These are phyloP conservation scores for Zaprionus lachaisei DNA, from an alignment of 1,140 invertebrate genomes.

Conservation along the genomic window DNA sequence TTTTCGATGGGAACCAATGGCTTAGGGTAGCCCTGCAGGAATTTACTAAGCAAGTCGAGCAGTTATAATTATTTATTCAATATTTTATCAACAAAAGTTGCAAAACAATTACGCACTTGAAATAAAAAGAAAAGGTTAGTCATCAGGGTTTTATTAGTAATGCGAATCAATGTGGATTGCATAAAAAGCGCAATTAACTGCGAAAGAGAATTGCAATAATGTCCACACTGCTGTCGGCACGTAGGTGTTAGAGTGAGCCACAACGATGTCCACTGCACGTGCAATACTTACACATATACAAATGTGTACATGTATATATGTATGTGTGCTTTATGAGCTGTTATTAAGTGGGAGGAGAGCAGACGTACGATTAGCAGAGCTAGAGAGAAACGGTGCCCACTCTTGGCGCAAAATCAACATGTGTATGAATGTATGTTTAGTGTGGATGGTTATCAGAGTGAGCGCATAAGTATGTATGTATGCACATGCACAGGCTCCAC, in stretches of 20 bases:
- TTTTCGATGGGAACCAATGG: constrained; percentile 29
- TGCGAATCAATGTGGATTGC: neutral
- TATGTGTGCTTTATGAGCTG: too few relatives aligned
- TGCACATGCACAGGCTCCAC: too few relatives aligned
- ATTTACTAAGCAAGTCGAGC: neutral
- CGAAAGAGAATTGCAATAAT: neutral
- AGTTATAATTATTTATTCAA: neutral
- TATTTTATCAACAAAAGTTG: neutral
- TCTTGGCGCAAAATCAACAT: too few relatives aligned
- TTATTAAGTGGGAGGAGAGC: too few relatives aligned
- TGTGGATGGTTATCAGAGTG: too few relatives aligned
- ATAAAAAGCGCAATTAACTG: neutral
- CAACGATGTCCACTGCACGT: neutral
- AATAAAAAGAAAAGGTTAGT: neutral
- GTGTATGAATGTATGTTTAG: too few relatives aligned
- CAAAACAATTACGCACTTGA: neutral
- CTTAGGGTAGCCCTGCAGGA: neutral
- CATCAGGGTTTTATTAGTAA: neutral
- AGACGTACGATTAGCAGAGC: too few relatives aligned
- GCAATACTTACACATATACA: neutral
- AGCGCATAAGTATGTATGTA: too few relatives aligned
- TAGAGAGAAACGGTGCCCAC: too few relatives aligned
- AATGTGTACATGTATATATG: too few relatives aligned
- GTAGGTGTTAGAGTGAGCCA: neutral
- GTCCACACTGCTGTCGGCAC: neutral